Evolutionary conservation across 2,797 vertebrate species (phyloP).

Genomic region (Enteromius viviparus): DNA sequence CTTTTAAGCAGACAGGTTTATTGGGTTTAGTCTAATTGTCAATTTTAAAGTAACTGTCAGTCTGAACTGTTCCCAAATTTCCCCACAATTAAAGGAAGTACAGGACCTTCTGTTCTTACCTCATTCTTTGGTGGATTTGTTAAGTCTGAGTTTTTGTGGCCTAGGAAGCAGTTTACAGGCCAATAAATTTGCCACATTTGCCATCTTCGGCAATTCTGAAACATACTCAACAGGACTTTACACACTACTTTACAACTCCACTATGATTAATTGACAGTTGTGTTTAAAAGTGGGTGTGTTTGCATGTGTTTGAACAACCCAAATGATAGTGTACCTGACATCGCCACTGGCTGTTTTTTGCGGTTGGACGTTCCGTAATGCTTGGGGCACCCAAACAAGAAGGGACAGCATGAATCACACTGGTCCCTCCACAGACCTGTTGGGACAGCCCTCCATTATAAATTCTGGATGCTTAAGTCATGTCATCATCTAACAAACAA

Average conservation of each 20-base stretch:
- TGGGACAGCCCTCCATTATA: background rate
- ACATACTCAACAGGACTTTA: conserved; percentile 7
- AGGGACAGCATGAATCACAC: conserved; percentile 5
- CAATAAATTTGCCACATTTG: conserved; percentile 6
- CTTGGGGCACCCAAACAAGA: conserved; percentile 12
- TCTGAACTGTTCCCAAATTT: background rate
- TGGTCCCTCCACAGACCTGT: conserved; percentile 35
- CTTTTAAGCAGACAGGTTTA: background rate
- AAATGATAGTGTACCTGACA: conserved; percentile 47
- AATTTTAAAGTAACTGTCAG: background rate
- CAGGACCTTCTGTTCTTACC: conserved; percentile 26
- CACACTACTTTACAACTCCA: conserved; percentile 13
- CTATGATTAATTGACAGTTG: conserved; percentile 34
- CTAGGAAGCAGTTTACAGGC: conserved; percentile 9
- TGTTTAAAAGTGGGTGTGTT: conserved; percentile 20
- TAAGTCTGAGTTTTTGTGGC: background rate
- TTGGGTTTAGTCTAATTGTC: background rate
- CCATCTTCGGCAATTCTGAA: conserved; percentile 8
- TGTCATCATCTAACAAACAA: conserved; percentile 40
- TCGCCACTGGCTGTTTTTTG: conserved; percentile 39
- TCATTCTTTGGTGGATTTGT: background rate
- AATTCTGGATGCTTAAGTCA: background rate
- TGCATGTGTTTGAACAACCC: conserved; percentile 43
- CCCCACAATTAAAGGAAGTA: background rate
- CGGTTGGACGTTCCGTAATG: conserved; percentile 29